A percentile compares a stretch with the other conserved stretches of the same genome.
Conservation (phyloP, 2,888 invertebrate species). For the Petrolisthes cinctipes region DNA sequence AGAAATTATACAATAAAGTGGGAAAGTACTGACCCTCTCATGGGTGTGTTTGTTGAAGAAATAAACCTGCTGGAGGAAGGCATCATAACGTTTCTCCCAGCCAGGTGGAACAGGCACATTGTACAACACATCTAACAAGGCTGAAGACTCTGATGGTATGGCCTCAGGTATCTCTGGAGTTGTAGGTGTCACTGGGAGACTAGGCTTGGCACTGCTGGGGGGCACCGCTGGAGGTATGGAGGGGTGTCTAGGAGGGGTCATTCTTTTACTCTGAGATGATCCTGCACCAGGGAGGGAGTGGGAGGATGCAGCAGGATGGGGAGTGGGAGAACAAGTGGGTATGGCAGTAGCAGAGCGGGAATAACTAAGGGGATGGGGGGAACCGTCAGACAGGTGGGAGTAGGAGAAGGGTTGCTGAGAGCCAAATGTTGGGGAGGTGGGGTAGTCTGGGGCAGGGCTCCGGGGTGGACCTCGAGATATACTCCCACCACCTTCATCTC, state of each 20-base stretch:
- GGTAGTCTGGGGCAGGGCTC: slow-evolving; percentile 47
- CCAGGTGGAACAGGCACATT: slow-evolving; percentile 48
- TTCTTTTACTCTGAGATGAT: neutral
- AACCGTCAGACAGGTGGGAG: slow-evolving; percentile 1
- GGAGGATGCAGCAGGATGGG: slow-evolving; percentile 18
- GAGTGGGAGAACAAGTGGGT: slow-evolving; percentile 13
- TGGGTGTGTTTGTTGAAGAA: slow-evolving; percentile 43
- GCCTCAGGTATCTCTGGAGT: neutral
- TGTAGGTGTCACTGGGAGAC: slow-evolving; percentile 15
- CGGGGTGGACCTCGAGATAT: slow-evolving; percentile 15
- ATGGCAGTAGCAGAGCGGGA: slow-evolving; percentile 9
- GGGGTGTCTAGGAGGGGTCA: neutral
- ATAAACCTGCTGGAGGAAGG: slow-evolving; percentile 47
- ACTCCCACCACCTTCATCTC: neutral
- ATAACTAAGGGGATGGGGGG: neutral
- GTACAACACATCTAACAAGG: slow-evolving; percentile 46
- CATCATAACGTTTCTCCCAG: slow-evolving; percentile 58
- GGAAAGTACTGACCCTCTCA: slow-evolving; percentile 52
- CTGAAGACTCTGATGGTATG: slow-evolving; percentile 1
- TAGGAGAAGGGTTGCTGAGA: slow-evolving; percentile 44
- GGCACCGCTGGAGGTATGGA: slow-evolving; percentile 39
- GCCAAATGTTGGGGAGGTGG: slow-evolving; percentile 28
- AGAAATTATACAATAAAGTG: too few relatives aligned
- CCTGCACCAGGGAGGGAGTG: neutral
- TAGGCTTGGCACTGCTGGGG: slow-evolving; percentile 61